These are phyloP conservation scores for Acleris holmiana DNA, from an alignment of 2,888 invertebrate genomes.

Conservation along the genomic window DNA sequence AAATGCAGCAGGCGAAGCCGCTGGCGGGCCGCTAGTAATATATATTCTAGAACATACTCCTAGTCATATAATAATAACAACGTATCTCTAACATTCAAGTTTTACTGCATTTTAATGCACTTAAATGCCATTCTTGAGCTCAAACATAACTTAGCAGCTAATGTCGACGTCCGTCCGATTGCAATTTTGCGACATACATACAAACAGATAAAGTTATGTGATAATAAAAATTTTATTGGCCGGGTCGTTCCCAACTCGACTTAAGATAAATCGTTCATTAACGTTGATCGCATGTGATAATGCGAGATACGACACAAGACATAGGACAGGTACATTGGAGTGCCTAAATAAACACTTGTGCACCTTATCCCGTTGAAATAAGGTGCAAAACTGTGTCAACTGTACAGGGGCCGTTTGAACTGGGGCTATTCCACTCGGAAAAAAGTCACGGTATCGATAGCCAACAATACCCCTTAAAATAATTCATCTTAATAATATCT, in stretches of 20 bases:
- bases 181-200: conserved; percentile 47
- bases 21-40: no score
- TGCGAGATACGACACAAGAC: not conserved
- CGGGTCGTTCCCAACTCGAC: conserved; percentile 12
- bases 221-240: conserved; percentile 44
- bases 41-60: no score
- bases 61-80: no score
- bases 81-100: conserved; percentile 45
- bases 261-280: conserved; percentile 15
- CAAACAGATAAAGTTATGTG: conserved; percentile 60
- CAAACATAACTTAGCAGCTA: conserved; percentile 77
- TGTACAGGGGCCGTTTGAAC: not conserved
- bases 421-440: no score
- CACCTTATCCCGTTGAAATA: no score
- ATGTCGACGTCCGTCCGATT: conserved; percentile 62
- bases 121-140: conserved; percentile 66
- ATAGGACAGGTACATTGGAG: no score
- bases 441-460: no score
- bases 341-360: no score
- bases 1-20: no score
- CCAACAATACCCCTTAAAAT: no score
- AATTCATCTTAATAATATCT: no score
- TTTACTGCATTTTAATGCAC: conserved; percentile 71
- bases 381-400: no score
- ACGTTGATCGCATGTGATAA: conserved; percentile 6